A percentile compares a stretch with the other conserved stretches of the same genome.
Conservation (phyloP, 1,140 invertebrate genomes). For the Neoseiulus cucumeris region DNA sequence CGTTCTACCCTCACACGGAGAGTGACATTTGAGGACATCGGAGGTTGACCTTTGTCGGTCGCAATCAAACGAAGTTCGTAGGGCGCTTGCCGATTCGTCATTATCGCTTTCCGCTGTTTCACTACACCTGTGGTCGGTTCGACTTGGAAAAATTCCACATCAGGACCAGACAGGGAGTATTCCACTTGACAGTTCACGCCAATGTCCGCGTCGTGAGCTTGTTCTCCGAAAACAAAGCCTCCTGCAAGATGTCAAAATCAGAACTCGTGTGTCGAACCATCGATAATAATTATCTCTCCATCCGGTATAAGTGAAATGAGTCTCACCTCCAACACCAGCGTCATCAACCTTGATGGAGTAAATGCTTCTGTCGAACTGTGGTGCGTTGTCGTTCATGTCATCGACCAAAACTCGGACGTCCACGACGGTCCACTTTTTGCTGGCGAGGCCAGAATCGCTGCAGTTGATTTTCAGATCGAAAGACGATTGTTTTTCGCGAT, state of each 20-base stretch:
- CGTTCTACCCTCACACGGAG: conserved; percentile 37
- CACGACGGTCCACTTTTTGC: conserved; percentile 26
- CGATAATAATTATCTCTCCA: too few species aligned
- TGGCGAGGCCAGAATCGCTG: neutral
- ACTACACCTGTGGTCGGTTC: conserved; percentile 59
- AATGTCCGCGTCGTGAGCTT: conserved; percentile 54
- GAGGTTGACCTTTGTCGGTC: conserved; percentile 30
- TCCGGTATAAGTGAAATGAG: too few species aligned
- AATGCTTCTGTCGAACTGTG: conserved; percentile 43
- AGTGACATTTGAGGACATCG: conserved; percentile 25
- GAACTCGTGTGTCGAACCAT: neutral
- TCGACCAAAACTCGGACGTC: conserved; percentile 54
- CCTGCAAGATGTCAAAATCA: conserved; percentile 26
- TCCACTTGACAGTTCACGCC: conserved; percentile 53
- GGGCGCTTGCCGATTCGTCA: conserved; percentile 20
- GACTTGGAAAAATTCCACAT: conserved; percentile 51
- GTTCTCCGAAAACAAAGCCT: conserved; percentile 65
- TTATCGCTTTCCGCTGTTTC: conserved; percentile 34
- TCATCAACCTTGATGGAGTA: conserved; percentile 60
- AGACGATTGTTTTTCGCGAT: conserved; percentile 26
- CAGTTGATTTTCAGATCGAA: neutral
- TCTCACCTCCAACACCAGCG: conserved; percentile 41
- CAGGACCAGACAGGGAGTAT: conserved; percentile 53
- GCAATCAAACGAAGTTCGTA: conserved; percentile 48
- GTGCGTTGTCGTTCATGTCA: conserved; percentile 73